Conservation (phyloP, 1,140 invertebrate species). For the Stenopsyche tienmushanensis region DNA sequence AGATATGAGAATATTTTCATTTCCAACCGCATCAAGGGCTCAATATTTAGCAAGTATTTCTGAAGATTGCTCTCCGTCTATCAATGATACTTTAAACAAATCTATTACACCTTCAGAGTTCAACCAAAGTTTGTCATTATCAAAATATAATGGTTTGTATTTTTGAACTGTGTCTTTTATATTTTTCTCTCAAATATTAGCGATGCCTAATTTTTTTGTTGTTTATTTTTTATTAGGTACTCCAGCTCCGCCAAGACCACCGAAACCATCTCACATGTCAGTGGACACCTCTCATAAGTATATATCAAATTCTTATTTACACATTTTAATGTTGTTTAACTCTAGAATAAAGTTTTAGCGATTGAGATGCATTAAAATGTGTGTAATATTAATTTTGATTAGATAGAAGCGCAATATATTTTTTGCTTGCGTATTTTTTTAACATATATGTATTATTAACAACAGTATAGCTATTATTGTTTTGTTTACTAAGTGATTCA, state of each 20-base stretch:
- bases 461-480: not conserved
- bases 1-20: no score
- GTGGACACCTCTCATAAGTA: constrained; percentile 55
- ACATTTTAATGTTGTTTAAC: constrained; percentile 45
- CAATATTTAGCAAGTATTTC: no score
- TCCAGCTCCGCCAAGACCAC: constrained; percentile 70
- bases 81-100: no score
- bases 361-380: not conserved
- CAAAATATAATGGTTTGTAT: not conserved
- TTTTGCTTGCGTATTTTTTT: constrained; percentile 29
- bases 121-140: not conserved
- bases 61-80: no score
- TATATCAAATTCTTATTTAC: no score
- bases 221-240: constrained; percentile 45
- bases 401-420: constrained; percentile 35
- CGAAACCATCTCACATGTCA: constrained; percentile 67
- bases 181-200: no score
- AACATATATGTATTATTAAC: not conserved
- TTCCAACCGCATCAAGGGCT: no score
- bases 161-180: no score
- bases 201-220: not conserved
- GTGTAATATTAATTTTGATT: constrained; percentile 18
- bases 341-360: not conserved
- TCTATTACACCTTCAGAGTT: not conserved
- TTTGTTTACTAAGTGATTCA: not conserved